A percentile compares a stretch with the other conserved stretches of the same genome.
phyloP scores from a whole-genome alignment of 1,140 invertebrate species.

The Triops cancriformis region DNA sequence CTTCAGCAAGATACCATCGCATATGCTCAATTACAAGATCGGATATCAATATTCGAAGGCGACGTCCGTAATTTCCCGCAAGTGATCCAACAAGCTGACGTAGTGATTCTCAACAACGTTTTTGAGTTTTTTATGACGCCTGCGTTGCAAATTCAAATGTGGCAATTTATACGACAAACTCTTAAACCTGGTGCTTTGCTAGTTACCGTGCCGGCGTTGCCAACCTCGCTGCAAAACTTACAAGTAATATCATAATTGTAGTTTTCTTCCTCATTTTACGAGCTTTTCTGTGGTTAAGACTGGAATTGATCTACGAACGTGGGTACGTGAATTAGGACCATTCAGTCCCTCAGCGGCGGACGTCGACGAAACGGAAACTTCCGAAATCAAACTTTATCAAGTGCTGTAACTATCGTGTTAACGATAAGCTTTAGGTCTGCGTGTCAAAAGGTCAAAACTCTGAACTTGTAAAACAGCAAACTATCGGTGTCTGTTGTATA shows the following conservation, averaged over 20 bases:
- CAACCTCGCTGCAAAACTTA: conserved; percentile 44
- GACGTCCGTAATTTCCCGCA: conserved; percentile 49
- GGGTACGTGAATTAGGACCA: neutral
- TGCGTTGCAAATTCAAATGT: conserved; percentile 48
- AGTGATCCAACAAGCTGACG: conserved; percentile 47
- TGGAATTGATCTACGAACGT: conserved; percentile 15
- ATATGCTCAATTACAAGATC: conserved; percentile 40
- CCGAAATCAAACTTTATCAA: conserved; percentile 22
- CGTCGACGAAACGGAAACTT: conserved; percentile 17
- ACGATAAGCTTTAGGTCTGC: neutral
- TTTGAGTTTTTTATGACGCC: conserved; percentile 55
- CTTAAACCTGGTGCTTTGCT: conserved; percentile 49
- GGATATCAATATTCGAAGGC: conserved; percentile 48
- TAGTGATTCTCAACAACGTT: conserved; percentile 54
- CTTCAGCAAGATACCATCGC: conserved; percentile 51
- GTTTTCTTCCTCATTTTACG: too few relatives aligned
- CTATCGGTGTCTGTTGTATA: too few relatives aligned
- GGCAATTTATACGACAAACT: conserved; percentile 49
- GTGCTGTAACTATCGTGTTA: neutral
- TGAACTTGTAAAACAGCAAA: too few relatives aligned
- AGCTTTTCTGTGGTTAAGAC: neutral
- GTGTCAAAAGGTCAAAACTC: too few relatives aligned
- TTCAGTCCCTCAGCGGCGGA: conserved; percentile 3
- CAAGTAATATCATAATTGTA: neutral
- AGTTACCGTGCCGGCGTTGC: conserved; percentile 49